A percentile compares a stretch with the other conserved stretches of the same genome.
Evolutionary conservation across 2,888 invertebrate species (phyloP).

Genomic region (Trachelus stipa): DNA sequence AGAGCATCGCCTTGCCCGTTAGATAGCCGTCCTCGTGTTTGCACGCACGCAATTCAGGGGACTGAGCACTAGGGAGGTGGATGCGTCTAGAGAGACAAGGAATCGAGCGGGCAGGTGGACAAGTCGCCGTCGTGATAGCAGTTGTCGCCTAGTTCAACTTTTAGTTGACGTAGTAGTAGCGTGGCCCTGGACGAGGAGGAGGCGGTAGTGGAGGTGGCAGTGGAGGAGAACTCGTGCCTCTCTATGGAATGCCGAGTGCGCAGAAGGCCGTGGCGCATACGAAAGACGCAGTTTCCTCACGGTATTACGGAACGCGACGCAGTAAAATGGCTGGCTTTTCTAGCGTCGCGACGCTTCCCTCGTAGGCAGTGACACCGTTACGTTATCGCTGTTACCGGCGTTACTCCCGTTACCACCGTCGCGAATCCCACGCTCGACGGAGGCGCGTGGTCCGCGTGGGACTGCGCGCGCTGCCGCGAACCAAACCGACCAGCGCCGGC

Average conservation of each 20-base stretch:
- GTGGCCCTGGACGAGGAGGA: neutral
- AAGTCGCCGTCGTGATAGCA: too few relatives aligned
- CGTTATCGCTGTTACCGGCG: too few relatives aligned
- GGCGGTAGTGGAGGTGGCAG: neutral
- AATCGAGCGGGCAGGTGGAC: too few relatives aligned
- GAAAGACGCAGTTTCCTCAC: constrained; percentile 38
- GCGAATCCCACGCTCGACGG: constrained; percentile 1
- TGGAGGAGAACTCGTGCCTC: constrained; percentile 1
- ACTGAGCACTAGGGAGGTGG: too few relatives aligned
- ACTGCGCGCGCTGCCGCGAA: constrained; percentile 12
- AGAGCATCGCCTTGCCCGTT: neutral
- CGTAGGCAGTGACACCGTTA: too few relatives aligned
- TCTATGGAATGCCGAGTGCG: constrained; percentile 1
- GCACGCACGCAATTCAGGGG: too few relatives aligned
- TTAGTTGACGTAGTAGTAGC: too few relatives aligned
- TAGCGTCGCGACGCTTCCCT: constrained; percentile 1
- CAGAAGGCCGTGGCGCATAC: constrained; percentile 23
- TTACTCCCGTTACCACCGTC: neutral
- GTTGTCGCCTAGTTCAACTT: too few relatives aligned
- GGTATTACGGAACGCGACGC: neutral
- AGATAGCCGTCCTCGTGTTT: too few relatives aligned
- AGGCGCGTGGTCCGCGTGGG: constrained; percentile 14
- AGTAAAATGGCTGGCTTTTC: constrained; percentile 3
- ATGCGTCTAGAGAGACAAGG: too few relatives aligned
- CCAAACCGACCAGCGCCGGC: constrained; percentile 14